Base-by-base conservation (phyloP, 2,797 vertebrate species). In the Squalus acanthias region DNA sequence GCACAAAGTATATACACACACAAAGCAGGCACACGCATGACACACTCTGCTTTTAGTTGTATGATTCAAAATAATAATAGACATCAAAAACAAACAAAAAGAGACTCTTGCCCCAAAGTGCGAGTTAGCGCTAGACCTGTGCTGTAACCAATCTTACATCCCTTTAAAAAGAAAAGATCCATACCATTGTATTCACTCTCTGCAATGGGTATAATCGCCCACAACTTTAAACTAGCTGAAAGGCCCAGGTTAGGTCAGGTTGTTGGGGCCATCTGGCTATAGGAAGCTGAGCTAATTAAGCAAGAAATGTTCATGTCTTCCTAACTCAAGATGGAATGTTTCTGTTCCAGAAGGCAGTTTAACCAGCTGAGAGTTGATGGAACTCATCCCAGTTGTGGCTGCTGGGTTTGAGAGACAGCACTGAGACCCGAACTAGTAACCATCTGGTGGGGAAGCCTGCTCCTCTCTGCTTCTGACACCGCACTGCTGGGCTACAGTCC, bases 401-500 rank as follows among this genome's bases (percentile, higher is more conserved):
- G 22, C 69, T 60, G 94, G 46, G 94, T 95, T 95, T 95, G 70
- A 60, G 94, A 74, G 94, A 95, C 94, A 95, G 94, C 94, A 95
- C 70, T 33, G 94, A 95, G 94, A 95, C 67, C 72, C 39, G 15
- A 76, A 76, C 72, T 57, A 72, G 46, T 95, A 95, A 95, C 94
- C 94, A 95, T 95, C 94, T 95, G 94, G 69, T 95, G 94, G 69
- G 33, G 94, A 57, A 72, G 94, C 94, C 94, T 95, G 94, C 46
- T 76, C 53, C 26, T 74, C 46, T 76, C 94, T 74, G 94, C 94
- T 50, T 57, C 94, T 74, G 70, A 95, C 94, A 95, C 69, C 17
- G 33, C 26, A 57, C 94, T 60, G 94, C 69, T 72, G 72, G 94
- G 50, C 70, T 95, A 46, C 22, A 46, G 65, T 22, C 65, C 72